Base-by-base conservation (phyloP, 2,888 invertebrate genomes). In the Orthosia incerta region DNA sequence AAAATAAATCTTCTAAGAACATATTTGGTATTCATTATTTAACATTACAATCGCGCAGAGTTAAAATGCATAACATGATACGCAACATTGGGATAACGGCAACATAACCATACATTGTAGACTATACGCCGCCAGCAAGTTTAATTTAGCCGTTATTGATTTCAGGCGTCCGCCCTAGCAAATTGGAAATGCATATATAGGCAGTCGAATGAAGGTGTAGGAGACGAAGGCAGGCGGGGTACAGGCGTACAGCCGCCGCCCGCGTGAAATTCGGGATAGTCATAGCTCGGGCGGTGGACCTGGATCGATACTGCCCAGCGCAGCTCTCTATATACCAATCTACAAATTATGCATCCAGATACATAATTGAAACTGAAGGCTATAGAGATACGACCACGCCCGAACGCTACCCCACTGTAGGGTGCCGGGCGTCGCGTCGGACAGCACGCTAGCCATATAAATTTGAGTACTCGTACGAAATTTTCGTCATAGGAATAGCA, bases 241-340 rank as follows among this genome's bases (percentile, higher is more conserved):
- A 31, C 31, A 31, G 59, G 11, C 31, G 26, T 55, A 75, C 23
- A 55, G 50, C 20, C 16, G 16, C 75, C 39, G 18, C 55, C 64
- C 18, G n/a, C n/a, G 23, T n/a, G 60, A 26, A 9, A 45, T 15
- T 15, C 59, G 23, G 46, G 4, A 26, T 57, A 61, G 56, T 51
- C 46, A 51, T 45, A 61, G 63, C 62, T 57, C 57, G 53, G 50
- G 15, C 61, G 39, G 18, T 50, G n/a, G 20, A 18, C 57, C 75
- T 75, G 45, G 55, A 75, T 78, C 77, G 77, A 78, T 63, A 75
- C 75, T 63, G 39, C 65, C 65, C 16, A 62, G 61, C 59, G 53
- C 39, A 61, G 4, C 31, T 56, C 51, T 53, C 64, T 7, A 23
- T 48, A 51, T 39, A 63, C 16, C 50, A 59, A 48, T 20, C 7